Evolutionary conservation across 2,888 invertebrate genomes (phyloP), one percentile per base, ranked within the genome.

Genomic region (Pterostichus niger): DNA sequence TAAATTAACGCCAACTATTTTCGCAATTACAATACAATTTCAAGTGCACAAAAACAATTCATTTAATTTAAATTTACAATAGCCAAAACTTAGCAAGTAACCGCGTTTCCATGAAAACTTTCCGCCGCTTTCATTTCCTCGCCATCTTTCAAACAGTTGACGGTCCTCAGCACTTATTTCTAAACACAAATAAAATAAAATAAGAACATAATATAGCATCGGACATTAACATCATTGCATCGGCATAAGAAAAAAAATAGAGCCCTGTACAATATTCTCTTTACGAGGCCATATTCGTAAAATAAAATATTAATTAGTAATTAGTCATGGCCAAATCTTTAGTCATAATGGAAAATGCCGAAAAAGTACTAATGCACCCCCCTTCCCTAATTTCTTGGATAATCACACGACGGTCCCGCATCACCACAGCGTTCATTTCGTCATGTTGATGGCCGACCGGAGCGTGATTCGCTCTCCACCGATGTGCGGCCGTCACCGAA

Each of bases 41-140:
- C 31, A 64, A 64, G 31, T 64, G 64, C 64, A 64, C 33, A 24
- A 35, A 64, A 64, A 64, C 64, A 64, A 64, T 64, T 31, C 35
- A 64, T 40, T 64, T 35, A 33, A 64, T 64, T 64, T 35, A 64
- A 10, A 64, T 35, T 35, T 33, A 64, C 64, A 64, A 64, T 64
- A 35, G 64, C 59, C 59, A 49, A 59, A 59, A 59, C 59, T 59
- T 59, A 59, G 31, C 35, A 64, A 4, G 9, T n/a, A 49, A 40
- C 40, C 9, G 49, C 13, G 24, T 24, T 49, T 64, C 61, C 31
- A 31, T 64, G 64, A 64, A 64, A 64, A 64, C 33, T 64, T 61
- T 64, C 35, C 64, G 7, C 33, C 35, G 35, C 31, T 33, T 64
- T 11, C 59, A 17, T 59, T 59, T 11, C 59, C 31, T 59, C 31